Evolutionary conservation across 2,113 vertebrate genomes (phyloP).

Genomic region (Paradisaea rubra): DNA sequence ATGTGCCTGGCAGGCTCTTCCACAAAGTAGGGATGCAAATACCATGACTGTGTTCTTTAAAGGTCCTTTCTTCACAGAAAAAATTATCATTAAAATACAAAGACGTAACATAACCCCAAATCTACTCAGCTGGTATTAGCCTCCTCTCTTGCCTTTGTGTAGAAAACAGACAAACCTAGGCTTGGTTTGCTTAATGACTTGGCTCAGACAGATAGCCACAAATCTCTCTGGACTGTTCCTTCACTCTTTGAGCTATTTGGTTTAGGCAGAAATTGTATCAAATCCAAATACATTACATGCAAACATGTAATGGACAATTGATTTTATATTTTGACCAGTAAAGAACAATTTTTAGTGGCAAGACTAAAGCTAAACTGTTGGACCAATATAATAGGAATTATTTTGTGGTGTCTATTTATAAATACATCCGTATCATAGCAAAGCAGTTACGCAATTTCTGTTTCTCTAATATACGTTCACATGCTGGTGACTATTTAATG

Average conservation of each 20-base stretch:
- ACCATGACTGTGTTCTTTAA: background rate
- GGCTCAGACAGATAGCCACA: background rate
- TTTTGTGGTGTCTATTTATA: background rate
- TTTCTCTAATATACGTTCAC: background rate
- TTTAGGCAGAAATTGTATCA: background rate
- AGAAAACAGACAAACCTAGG: background rate
- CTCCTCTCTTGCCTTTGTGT: background rate
- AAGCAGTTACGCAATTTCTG: background rate
- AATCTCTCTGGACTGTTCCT: background rate
- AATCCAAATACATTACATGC: background rate
- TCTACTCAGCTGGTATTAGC: background rate
- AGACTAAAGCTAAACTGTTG: background rate
- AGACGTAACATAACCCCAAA: background rate
- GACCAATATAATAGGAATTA: background rate
- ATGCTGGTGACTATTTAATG: conserved; percentile 54
- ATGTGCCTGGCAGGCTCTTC: background rate
- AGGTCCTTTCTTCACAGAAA: background rate
- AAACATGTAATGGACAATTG: background rate
- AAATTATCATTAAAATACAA: background rate
- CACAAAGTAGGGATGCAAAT: background rate
- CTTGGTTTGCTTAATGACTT: background rate
- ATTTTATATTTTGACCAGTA: background rate
- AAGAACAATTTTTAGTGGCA: background rate
- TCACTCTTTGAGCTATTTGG: background rate
- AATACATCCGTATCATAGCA: background rate